Evolutionary conservation across 2,888 invertebrate genomes (phyloP), one percentile per base, ranked within the genome.

Genomic region (Xylophagus ater): DNA sequence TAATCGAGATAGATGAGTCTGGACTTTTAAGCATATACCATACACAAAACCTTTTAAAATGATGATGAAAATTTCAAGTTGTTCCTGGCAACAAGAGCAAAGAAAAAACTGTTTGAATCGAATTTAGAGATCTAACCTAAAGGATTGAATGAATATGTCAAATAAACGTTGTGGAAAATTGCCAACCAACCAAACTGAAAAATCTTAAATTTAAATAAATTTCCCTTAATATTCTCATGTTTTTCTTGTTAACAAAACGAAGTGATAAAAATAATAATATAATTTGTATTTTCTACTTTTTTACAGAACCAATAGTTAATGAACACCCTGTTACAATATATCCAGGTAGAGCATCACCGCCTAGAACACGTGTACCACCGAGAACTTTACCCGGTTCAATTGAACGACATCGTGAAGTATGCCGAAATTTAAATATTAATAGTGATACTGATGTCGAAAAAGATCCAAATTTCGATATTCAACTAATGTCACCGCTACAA

Each of bases 321-420:
- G 76, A 76, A 58, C 76, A 76, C 55, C 76, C 76, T 41, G 74
- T 76, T 37, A 76, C 76, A n/a, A 76, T 76, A 51, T 76, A 76
- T 54, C 76, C 76, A 8, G 76, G 76, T 2, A 52, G 56, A 23
- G 49, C 53, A 41, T 57, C 57, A 40, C 61, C 59, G 30, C 56
- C 57, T 37, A 51, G 50, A 42, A 62, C 65, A 58, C 72, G 74
- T 68, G 61, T 76, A 55, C 79, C 80, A 52, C 78, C 81, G 51
- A 70, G 79, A 51, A 79, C 80, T 55, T 71, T 79, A 57, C 74
- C 78, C 45, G 74, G 73, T 55, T 79, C 76, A 54, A 71, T 78
- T 57, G 84, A 84, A 62, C 75, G 80, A 55, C 84, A 83, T 66
- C 77, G 83, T 57, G 83, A 83, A 68, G 82, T 83, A 53, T 75